phyloP scores from a whole-genome alignment of 2,888 invertebrate genomes.

The Siphonodentalium dalli region DNA sequence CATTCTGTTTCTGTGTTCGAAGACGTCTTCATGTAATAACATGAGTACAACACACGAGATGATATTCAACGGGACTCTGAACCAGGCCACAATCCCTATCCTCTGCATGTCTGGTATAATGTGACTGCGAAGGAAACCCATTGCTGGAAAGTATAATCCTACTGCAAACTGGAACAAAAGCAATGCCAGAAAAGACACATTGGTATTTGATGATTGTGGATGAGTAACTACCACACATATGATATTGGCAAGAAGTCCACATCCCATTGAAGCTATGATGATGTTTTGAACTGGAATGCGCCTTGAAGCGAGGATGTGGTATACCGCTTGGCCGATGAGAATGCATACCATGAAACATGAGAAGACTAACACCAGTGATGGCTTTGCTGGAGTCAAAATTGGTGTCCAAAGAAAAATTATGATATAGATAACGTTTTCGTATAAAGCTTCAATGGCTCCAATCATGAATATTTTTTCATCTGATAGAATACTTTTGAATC shows the following conservation, averaged over 20 bases:
- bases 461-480: slow-evolving; percentile 66
- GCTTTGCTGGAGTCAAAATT: slow-evolving; percentile 65
- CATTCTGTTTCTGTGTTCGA: slow-evolving; percentile 67
- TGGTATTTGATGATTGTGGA: slow-evolving; percentile 30
- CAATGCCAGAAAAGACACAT: slow-evolving; percentile 67
- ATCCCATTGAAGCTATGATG: slow-evolving; percentile 51
- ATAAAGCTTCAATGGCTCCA: slow-evolving; percentile 67
- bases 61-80: slow-evolving; percentile 71
- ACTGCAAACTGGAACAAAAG: slow-evolving; percentile 69
- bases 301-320: slow-evolving; percentile 65
- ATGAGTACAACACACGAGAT: slow-evolving; percentile 69
- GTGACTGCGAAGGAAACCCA: slow-evolving; percentile 68
- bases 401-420: slow-evolving; percentile 74
- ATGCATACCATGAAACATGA: slow-evolving; percentile 72
- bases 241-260: slow-evolving; percentile 59
- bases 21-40: slow-evolving; percentile 65
- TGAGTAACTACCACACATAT: slow-evolving; percentile 61
- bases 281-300: slow-evolving; percentile 47
- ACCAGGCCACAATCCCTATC: slow-evolving; percentile 71
- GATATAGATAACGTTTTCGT: slow-evolving; percentile 71
- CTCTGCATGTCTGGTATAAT: slow-evolving; percentile 70
- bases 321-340: slow-evolving; percentile 70
- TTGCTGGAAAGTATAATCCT: slow-evolving; percentile 71
- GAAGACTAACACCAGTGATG: slow-evolving; percentile 71
- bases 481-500: slow-evolving; percentile 64